Base-by-base conservation (phyloP, 2,888 invertebrate genomes). In the Erannis defoliaria region DNA sequence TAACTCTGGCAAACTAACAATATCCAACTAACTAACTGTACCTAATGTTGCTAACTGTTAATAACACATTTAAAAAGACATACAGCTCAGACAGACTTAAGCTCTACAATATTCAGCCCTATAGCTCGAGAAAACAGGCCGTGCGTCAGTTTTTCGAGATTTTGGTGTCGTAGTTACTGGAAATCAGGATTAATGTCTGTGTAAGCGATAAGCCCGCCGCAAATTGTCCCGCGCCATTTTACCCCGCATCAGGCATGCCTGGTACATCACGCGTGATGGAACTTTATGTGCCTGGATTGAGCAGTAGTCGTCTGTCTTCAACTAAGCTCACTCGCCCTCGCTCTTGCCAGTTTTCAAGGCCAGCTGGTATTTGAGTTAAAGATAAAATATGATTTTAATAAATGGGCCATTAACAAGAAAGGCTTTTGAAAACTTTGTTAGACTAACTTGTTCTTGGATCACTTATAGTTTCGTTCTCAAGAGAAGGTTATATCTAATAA, bases 181-280 rank as follows among this genome's bases (percentile, higher is more conserved):
- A 63, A 64, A 64, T 60, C 64, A 60, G 64, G 60, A 64, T 64
- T 60, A 64, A 64, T 64, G 57, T 66, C 62, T 51, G 53, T 58
- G 62, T 66, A 64, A 61, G 53, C 62, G 56, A 64, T 59, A 66
- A 60, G 58, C 64, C 40, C 19, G 43, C 37, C 59, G 49, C 64
- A 66, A 66, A 66, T 66, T 62, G 63, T 59, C 59, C 50, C 19
- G 38, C 55, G 48, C 43, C 46, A 48, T 60, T 60, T 60, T 56
- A 56, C 46, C 59, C 53, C 48, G 33, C 55, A 45, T 59, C 60
- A 45, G 57, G 58, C 51, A 61, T 53, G 53, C 58, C 61, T 5
- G 54, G 54, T 58, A 65, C 62, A 51, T 59, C 61, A 58, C 45
- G 53, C 56, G 37, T 64, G 64, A 68, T 68, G 53, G 56, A 55